Conservation (phyloP, 2,113 vertebrate species). For the Myrmophylax atrothorax region DNA sequence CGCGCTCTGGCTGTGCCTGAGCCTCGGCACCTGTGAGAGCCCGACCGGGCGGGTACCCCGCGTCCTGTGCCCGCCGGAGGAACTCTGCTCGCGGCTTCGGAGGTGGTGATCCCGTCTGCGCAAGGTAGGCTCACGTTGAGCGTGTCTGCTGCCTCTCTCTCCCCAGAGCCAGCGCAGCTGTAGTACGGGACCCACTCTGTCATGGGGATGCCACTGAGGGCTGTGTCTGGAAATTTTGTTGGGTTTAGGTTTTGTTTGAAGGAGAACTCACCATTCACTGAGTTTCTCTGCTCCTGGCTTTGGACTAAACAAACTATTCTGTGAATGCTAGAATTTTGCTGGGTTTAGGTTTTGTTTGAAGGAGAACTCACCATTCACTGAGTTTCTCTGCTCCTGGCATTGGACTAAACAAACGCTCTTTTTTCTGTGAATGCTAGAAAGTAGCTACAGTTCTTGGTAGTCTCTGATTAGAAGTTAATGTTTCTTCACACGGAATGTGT, state of each 20-base stretch:
- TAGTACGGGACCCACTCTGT: neutral
- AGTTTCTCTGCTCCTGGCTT: neutral
- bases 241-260: constrained; percentile 36
- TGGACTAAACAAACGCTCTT: neutral
- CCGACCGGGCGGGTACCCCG: neutral
- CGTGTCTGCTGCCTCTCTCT: neutral
- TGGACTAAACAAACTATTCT: too few species aligned
- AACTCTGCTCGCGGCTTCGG: neutral
- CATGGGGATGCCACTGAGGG: neutral
- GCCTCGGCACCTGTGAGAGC: constrained; percentile 19
- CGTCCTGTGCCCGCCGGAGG: neutral
- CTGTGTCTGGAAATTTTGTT: constrained; percentile 22
- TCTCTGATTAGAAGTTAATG: neutral
- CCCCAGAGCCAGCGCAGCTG: neutral
- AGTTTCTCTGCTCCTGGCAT: neutral
- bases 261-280: neutral
- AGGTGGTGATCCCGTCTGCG: neutral
- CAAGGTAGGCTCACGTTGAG: constrained; percentile 47
- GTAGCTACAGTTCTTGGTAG: neutral
- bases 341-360: constrained; percentile 36
- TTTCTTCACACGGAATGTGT: neutral
- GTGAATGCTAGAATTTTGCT: too few species aligned
- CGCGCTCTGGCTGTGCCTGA: neutral
- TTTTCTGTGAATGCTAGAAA: constrained; percentile 3
- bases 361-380: neutral